Evolutionary conservation across 2,797 vertebrate species (phyloP).

Genomic region (Momotus momota): DNA sequence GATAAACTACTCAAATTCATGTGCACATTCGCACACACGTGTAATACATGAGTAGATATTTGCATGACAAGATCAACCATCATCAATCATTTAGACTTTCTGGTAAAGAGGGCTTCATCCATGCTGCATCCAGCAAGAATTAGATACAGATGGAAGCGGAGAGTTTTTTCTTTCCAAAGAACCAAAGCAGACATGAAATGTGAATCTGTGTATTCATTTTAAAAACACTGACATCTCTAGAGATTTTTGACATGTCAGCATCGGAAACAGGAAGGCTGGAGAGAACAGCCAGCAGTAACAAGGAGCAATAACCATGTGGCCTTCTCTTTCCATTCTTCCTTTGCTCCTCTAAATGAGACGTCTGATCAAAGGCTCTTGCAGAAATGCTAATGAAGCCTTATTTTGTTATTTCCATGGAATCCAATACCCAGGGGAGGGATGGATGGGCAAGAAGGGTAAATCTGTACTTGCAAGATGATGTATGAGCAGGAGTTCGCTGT

Average conservation of each 20-base stretch:
- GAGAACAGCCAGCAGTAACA: slow-evolving; percentile 61
- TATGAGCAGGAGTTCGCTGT: not conserved
- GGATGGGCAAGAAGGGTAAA: slow-evolving; percentile 33
- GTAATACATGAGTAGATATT: not conserved
- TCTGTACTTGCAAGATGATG: not conserved
- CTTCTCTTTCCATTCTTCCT: slow-evolving; percentile 49
- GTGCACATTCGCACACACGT: accelerated
- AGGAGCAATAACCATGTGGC: slow-evolving; percentile 26
- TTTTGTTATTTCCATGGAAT: slow-evolving; percentile 50
- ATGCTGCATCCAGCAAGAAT: not conserved
- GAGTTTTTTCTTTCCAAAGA: not conserved
- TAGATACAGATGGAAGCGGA: not conserved
- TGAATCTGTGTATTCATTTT: not conserved
- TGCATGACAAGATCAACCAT: not conserved
- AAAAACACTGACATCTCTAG: slow-evolving; percentile 1
- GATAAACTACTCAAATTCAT: not conserved
- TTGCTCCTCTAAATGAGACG: slow-evolving; percentile 38
- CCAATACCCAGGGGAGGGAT: slow-evolving; percentile 22
- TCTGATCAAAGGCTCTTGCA: slow-evolving; percentile 61
- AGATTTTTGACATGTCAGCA: slow-evolving; percentile 22
- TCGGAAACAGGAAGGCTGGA: slow-evolving; percentile 61
- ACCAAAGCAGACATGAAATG: not conserved
- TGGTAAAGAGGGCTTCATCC: not conserved
- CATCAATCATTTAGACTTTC: not conserved
- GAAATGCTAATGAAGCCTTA: slow-evolving; percentile 53